Base-by-base conservation (phyloP, 2,888 invertebrate genomes). In the Tenthredo amoena region DNA sequence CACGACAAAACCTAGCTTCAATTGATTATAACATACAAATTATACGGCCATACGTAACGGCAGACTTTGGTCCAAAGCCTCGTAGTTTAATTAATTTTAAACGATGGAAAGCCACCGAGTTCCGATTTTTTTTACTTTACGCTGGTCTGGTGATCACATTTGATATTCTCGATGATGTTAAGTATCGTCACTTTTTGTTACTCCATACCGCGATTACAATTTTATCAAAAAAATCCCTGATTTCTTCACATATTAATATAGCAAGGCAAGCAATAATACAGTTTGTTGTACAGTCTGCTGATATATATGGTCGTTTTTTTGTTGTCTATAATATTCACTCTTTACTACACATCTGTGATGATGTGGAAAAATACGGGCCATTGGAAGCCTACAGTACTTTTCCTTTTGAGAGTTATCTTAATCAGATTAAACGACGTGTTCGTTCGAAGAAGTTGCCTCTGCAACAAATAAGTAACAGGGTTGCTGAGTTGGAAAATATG, bases 101-200 rank as follows among this genome's bases (percentile, higher is more conserved):
- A 71, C 10, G 71, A n/a, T 71, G 34, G 34, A 71, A 71, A 71
- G 71, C 71, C 12, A 71, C 71, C 12, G 71, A 71, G n/a, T 71
- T 71, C n/a, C 3, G 71, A 37, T 37, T 71, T 12, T 37, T 74
- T 21, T 21, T 74, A 34, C 74, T 74, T 6, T 74, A 74, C 40
- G 15, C 74, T 21, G 74, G 21, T 18, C 71, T 37, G 37, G 21
- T 37, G 10, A 18, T 71, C n/a, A 37, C 10, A 37, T 37, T 34
- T 37, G n/a, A 71, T 34, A 34, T 71, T 37, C 71, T 71, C 12
- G 7, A 34, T 37, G 37, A 34, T n/a, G 71, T 10, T 3, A 71
- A 71, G 4, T 71, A 71, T 71, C 37, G 37, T 34, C 71, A 71
- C 21, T 71, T 71, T 37, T 71, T 71, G n/a, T 31, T 71, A 10